A percentile compares a stretch with the other conserved stretches of the same genome.
Conservation (phyloP, 2,113 vertebrate genomes). For the human region GRCh38 chr16:81195001-81195500, state of each 20-base stretch:
- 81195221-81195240: background rate
- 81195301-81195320: background rate
- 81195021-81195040: constrained; percentile 81
- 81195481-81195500: no score
- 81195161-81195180: background rate
- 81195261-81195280: background rate
- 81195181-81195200: background rate
- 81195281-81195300: background rate
- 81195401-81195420: background rate
- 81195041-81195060: fast-evolving
- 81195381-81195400: fast-evolving
- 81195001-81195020: constrained; percentile 87
- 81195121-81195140: background rate
- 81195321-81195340: background rate
- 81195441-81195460: background rate
- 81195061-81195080: no score
- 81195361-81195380: background rate
- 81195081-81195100: background rate
- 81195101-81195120: no score
- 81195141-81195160: background rate
- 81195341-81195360: no score
- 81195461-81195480: background rate
- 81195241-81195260: background rate
- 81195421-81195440: background rate
- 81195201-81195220: background rate